Conservation (phyloP, 2,113 vertebrate species). For the Toxotes chatareus region DNA sequence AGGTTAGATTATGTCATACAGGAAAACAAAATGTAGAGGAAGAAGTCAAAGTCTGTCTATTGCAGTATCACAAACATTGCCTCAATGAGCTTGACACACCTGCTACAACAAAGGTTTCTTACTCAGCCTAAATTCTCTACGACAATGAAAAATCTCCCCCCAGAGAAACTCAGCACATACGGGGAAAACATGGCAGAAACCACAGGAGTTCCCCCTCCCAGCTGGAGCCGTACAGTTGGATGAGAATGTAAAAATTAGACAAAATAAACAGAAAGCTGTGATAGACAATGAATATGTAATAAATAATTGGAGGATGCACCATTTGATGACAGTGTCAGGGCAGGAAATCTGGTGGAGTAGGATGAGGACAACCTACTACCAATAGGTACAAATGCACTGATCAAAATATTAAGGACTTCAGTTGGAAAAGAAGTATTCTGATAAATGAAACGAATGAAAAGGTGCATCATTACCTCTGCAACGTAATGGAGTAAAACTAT, state of each 20-base stretch:
- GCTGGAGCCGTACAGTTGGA: background rate
- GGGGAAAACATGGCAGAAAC: background rate
- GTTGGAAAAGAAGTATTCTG: background rate
- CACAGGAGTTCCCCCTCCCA: background rate
- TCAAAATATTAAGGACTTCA: background rate
- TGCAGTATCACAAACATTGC: background rate
- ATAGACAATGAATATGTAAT: background rate
- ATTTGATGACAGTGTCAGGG: background rate
- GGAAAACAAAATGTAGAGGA: background rate
- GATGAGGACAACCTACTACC: too few relatives aligned
- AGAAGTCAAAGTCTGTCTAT: background rate
- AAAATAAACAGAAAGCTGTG: background rate
- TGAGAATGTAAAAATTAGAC: background rate
- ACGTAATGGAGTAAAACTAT: background rate
- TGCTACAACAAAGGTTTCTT: background rate
- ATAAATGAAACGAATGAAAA: background rate
- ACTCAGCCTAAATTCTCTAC: background rate
- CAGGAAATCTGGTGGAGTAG: background rate
- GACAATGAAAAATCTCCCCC: background rate
- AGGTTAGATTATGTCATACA: background rate
- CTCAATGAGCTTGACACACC: slow-evolving; percentile 3
- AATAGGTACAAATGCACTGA: background rate
- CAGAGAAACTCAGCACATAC: background rate
- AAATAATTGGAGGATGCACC: background rate
- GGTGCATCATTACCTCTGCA: background rate